Evolutionary conservation across 2,113 vertebrate genomes (phyloP).

Genomic region (Psilopsiagon aymara): DNA sequence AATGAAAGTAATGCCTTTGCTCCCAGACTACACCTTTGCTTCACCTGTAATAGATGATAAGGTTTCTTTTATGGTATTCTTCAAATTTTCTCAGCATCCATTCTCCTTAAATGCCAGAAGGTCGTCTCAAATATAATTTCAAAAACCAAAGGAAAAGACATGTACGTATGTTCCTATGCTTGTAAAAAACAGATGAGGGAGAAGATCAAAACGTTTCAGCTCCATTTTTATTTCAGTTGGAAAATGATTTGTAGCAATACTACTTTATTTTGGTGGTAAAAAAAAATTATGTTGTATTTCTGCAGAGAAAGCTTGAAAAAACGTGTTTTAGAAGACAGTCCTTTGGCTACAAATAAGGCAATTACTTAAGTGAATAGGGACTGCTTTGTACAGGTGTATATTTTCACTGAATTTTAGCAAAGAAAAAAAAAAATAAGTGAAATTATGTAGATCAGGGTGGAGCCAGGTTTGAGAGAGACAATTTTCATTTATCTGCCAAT

Average conservation of each 20-base stretch:
- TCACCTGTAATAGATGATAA: background rate
- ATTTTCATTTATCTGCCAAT: background rate
- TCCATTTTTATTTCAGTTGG: background rate
- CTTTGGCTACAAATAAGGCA: background rate
- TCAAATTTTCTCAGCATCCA: background rate
- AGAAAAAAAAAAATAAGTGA: background rate
- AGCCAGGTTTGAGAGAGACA: background rate
- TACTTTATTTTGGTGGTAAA: background rate
- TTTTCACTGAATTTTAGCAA: background rate
- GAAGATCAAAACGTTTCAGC: background rate
- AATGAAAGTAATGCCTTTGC: background rate
- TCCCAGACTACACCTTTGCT: background rate
- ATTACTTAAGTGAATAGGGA: background rate
- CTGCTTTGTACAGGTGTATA: background rate
- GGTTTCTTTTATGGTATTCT: background rate
- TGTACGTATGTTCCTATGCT: background rate
- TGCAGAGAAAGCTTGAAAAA: background rate
- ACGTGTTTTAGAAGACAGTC: background rate
- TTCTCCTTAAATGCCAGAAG: background rate
- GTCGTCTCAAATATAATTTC: background rate
- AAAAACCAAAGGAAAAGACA: background rate
- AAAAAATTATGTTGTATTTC: background rate
- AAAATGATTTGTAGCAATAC: background rate
- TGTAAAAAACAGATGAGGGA: background rate
- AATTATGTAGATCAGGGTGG: background rate